A percentile compares a stretch with the other conserved stretches of the same genome.
Conservation (phyloP, 2,113 vertebrate species). For the Melierax canorus region DNA sequence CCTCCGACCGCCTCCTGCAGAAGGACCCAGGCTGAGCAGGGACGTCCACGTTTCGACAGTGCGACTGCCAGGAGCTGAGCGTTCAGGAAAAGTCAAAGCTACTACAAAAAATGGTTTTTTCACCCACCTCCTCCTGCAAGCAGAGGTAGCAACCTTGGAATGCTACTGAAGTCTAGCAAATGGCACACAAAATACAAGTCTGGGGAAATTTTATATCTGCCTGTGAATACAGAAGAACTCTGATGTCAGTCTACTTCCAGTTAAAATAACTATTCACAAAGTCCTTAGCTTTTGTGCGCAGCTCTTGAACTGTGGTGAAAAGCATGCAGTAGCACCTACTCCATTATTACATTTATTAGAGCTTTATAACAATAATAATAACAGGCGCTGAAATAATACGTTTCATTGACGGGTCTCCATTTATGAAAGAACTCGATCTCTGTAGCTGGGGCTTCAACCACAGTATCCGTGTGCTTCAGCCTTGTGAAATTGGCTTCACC, state of each 20-base stretch:
- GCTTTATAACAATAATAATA: neutral
- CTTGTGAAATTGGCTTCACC: neutral
- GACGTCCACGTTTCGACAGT: neutral
- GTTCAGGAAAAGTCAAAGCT: neutral
- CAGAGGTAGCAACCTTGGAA: neutral
- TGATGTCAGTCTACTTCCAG: neutral
- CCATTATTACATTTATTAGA: neutral
- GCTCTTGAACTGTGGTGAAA: neutral
- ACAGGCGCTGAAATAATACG: neutral
- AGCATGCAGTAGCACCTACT: no score
- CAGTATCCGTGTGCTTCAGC: neutral
- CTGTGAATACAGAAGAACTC: neutral
- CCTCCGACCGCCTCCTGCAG: fast-evolving
- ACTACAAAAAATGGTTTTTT: neutral
- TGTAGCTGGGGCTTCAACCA: neutral
- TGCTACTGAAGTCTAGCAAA: neutral
- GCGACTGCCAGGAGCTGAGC: fast-evolving
- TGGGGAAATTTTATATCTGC: neutral
- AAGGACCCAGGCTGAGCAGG: neutral
- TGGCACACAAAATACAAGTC: neutral
- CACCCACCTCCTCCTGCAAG: neutral
- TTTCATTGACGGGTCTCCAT: neutral
- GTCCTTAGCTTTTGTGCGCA: neutral
- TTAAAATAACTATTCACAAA: neutral
- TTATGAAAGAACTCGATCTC: neutral